phyloP scores from a whole-genome alignment of 2,888 invertebrate genomes.

The Ecdyonurus torrentis region DNA sequence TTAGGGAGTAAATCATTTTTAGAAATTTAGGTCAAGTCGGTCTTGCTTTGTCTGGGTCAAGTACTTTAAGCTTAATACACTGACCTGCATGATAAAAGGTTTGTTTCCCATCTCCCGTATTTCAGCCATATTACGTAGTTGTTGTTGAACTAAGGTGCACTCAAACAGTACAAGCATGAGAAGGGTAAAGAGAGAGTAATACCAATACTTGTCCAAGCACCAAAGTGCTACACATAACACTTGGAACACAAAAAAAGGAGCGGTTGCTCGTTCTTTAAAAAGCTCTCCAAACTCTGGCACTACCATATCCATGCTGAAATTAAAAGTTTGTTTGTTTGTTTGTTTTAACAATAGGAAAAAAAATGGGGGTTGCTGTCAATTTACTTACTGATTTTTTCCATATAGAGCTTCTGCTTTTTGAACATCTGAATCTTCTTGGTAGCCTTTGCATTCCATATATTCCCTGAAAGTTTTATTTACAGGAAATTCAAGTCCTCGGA shows the following conservation, averaged over 20 bases:
- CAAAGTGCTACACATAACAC: conserved; percentile 96
- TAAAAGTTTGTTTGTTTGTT: no score
- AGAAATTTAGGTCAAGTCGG: background rate
- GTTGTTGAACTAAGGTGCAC: conserved; percentile 95
- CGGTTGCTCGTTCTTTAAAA: conserved; percentile 94
- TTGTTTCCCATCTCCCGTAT: conserved; percentile 99
- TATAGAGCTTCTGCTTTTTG: conserved; percentile 59
- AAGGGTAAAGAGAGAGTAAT: conserved; percentile 91
- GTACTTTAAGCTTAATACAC: background rate
- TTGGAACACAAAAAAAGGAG: conserved; percentile 99
- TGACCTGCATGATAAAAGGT: conserved; percentile 67
- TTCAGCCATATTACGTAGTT: conserved; percentile 94
- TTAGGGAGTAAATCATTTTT: no score
- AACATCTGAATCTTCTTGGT: conserved; percentile 65
- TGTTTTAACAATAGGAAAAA: conserved; percentile 4
- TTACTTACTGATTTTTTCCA: conserved; percentile 71
- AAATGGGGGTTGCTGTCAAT: no score
- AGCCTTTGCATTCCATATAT: conserved; percentile 75
- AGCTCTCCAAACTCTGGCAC: conserved; percentile 94
- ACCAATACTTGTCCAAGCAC: conserved; percentile 99
- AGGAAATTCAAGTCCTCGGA: conserved; percentile 74
- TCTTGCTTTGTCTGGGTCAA: background rate
- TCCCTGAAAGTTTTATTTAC: conserved; percentile 47
- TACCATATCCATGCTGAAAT: conserved; percentile 50
- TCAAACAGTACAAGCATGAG: conserved; percentile 94